These are phyloP conservation scores for Ophthalmolycus amberensis DNA, from an alignment of 2,113 vertebrate genomes.

Conservation along the genomic window DNA sequence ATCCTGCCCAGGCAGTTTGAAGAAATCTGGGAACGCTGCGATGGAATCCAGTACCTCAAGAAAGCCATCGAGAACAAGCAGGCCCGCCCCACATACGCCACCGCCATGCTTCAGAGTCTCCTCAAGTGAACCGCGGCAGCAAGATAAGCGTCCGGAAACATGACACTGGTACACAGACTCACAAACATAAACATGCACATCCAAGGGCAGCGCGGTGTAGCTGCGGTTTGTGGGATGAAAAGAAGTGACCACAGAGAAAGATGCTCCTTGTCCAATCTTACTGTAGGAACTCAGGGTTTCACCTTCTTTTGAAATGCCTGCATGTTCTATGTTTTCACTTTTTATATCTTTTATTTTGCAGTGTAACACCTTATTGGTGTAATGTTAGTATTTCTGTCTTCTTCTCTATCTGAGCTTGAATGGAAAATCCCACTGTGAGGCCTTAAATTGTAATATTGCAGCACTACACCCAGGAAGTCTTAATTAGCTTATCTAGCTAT, in stretches of 20 bases:
- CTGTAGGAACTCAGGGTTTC: conserved; percentile 8
- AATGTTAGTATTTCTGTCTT: conserved; percentile 20
- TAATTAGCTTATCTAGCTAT: conserved; percentile 31
- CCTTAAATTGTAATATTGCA: conserved; percentile 62
- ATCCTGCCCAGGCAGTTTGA: conserved; percentile 96
- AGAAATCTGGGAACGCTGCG: conserved; percentile 98
- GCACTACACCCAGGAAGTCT: conserved; percentile 56
- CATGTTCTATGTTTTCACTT: conserved; percentile 51
- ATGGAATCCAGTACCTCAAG: conserved; percentile 96
- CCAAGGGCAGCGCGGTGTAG: not conserved
- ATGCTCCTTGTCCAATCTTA: not conserved
- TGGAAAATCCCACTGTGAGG: conserved; percentile 38
- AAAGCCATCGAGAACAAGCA: conserved; percentile 95
- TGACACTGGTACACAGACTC: conserved; percentile 18
- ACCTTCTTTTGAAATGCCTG: conserved; percentile 28
- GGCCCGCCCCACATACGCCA: conserved; percentile 95
- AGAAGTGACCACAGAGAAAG: conserved; percentile 13
- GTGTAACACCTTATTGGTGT: conserved; percentile 51
- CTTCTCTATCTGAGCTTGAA: conserved; percentile 34
- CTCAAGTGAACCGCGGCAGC: conserved; percentile 85
- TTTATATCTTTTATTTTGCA: conserved; percentile 60
- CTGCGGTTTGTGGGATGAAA: conserved; percentile 18
- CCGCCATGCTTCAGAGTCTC: conserved; percentile 96
- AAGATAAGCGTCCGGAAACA: conserved; percentile 28
- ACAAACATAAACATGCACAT: conserved; percentile 9